Evolutionary conservation across 2,113 vertebrate species (phyloP), one percentile per base, ranked within the genome.

Genomic region (Synchiropus splendidus): DNA sequence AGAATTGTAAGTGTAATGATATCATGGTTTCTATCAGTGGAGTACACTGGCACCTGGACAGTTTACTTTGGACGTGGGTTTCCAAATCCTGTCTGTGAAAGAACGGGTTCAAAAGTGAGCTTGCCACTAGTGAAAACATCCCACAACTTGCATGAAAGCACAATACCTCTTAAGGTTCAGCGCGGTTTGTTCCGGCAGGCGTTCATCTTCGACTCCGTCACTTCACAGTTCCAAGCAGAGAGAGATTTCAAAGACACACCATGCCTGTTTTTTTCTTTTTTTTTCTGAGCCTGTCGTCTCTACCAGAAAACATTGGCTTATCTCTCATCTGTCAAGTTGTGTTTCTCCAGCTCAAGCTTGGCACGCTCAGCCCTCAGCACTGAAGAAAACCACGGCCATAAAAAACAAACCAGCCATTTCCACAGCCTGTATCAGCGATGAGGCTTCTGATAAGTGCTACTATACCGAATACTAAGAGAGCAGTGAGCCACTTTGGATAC

Each of bases 391-490:
- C 45, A 36, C 10, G 2, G 64, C 63, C 49, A 72, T 69, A 70
- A 55, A 60, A 74, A 80, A 48, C 67, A 75, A 72, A 73, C 64
- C 62, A 55, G 4, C 63, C 75, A 36, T 84, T 80, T 77, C 70
- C 33, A 83, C 83, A 82, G 79, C 70, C 18, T 59, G 37, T 64
- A 58, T 61, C 63, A 58, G 42, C 16, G 83, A 86, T 83, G 18
- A 13, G 65, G 61, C 52, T 9, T 50, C 45, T 16, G 81, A 85
- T 85, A 83, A 75, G 51, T 32, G 34, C 60, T 58, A 70, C 61
- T 77, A 64, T 63, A 71, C 71, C 59, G 47, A 33, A 45, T 31
- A 35, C 46, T 35, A 48, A 58, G 47, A 51, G 45, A 55, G 50
- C 35, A 42, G 35, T 37, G 47, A 48, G 31, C 34, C 39, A 58